Percentiles rank a stretch among this genome's conserved stretches.
Evolutionary conservation across 2,113 vertebrate genomes (phyloP).

Genomic region (Collichthys lucidus): DNA sequence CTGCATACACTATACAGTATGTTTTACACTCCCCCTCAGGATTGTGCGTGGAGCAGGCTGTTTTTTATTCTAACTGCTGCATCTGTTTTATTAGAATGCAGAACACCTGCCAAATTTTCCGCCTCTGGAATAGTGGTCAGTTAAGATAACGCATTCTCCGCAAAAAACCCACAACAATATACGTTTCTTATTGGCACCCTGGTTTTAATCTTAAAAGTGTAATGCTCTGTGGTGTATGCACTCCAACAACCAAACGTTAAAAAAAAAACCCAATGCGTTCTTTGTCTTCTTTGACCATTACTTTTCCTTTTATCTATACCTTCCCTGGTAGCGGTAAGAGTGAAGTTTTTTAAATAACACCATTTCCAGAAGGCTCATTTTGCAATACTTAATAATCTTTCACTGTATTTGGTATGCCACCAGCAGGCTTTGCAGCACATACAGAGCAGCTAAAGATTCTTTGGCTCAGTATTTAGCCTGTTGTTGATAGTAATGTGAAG

Average conservation of each 20-base stretch:
- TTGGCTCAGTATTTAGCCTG: slow-evolving; percentile 56
- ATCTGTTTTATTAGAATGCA: slow-evolving; percentile 73
- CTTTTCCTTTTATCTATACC: slow-evolving; percentile 43
- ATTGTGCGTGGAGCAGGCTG: slow-evolving; percentile 60
- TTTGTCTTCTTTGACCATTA: slow-evolving; percentile 21
- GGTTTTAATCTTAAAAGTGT: slow-evolving; percentile 30
- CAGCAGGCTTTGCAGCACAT: slow-evolving; percentile 51
- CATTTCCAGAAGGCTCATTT: slow-evolving; percentile 23
- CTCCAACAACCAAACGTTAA: slow-evolving; percentile 6
- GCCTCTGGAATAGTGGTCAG: slow-evolving; percentile 67
- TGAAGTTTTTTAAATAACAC: slow-evolving; percentile 33
- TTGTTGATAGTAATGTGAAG: slow-evolving; percentile 68
- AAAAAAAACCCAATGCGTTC: slow-evolving; percentile 21
- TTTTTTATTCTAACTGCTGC: slow-evolving; percentile 63
- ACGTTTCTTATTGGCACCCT: slow-evolving; percentile 33
- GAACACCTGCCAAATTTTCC: slow-evolving; percentile 61
- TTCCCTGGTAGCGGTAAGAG: slow-evolving; percentile 3
- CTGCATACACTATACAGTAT: slow-evolving; percentile 50
- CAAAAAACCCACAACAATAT: neutral
- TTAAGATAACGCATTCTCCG: slow-evolving; percentile 53
- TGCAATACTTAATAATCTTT: slow-evolving; percentile 56
- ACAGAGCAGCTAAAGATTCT: slow-evolving; percentile 63
- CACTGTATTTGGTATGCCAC: slow-evolving; percentile 40
- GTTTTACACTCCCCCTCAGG: slow-evolving; percentile 50
- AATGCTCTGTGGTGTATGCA: slow-evolving; percentile 16